A percentile compares a stretch with the other conserved stretches of the same genome.
Conservation (phyloP, 1,140 invertebrate genomes). For the Drosophila sturtevanti region DNA sequence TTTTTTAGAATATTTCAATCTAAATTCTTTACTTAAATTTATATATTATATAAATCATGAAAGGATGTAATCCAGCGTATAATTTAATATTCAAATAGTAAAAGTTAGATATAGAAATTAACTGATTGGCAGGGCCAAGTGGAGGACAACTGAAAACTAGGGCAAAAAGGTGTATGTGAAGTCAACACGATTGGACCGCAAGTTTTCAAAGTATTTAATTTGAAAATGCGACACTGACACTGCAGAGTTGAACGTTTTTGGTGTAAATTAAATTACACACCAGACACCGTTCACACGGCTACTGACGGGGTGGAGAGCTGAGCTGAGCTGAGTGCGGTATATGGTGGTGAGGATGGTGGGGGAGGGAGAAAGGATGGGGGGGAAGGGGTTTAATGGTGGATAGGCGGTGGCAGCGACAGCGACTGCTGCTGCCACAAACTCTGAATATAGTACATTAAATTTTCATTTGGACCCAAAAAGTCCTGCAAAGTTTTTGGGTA, state of each 20-base stretch:
- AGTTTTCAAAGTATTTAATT: slow-evolving; percentile 52
- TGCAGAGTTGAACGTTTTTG: slow-evolving; percentile 47
- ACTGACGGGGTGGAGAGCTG: neutral
- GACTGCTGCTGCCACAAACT: slow-evolving; percentile 30
- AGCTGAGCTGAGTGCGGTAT: too few relatives aligned
- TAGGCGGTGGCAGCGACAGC: too few relatives aligned
- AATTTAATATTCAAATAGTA: too few relatives aligned
- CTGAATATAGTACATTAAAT: slow-evolving; percentile 55
- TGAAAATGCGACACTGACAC: slow-evolving; percentile 58
- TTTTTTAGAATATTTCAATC: too few relatives aligned
- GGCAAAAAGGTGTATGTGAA: slow-evolving; percentile 39
- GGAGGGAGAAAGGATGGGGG: neutral
- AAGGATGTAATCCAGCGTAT: too few relatives aligned
- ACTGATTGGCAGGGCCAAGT: slow-evolving; percentile 10
- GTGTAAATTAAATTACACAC: slow-evolving; percentile 60
- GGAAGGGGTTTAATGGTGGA: too few relatives aligned
- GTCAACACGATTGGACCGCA: slow-evolving; percentile 3
- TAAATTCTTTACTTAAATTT: too few relatives aligned
- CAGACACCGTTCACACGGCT: slow-evolving; percentile 29
- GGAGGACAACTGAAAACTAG: slow-evolving; percentile 42
- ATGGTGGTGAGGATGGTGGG: slow-evolving; percentile 12
- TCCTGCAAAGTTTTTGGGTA: slow-evolving; percentile 49
- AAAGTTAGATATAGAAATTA: too few relatives aligned
- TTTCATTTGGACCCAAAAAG: slow-evolving; percentile 58
- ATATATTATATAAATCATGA: too few relatives aligned